Conservation (phyloP, 2,888 invertebrate genomes). For the Aphidoletes aphidimyza region DNA sequence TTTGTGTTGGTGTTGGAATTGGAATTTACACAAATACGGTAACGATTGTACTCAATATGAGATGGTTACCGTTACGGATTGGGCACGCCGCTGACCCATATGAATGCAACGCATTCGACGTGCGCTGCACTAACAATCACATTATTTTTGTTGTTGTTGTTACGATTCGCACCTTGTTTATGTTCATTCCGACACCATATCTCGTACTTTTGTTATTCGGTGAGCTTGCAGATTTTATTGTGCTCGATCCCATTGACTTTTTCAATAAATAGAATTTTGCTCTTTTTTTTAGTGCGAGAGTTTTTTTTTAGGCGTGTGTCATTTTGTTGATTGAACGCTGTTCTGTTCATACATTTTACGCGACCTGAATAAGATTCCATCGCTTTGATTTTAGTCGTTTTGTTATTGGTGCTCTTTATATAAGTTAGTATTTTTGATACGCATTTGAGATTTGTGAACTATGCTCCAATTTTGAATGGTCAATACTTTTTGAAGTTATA, state of each 20-base stretch:
- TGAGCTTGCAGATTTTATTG: background rate
- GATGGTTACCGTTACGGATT: background rate
- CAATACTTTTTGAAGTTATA: too few species aligned
- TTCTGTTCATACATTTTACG: background rate
- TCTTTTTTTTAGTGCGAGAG: background rate
- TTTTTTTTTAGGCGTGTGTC: too few species aligned
- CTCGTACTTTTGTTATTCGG: background rate
- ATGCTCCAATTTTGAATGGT: too few species aligned
- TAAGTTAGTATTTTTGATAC: background rate
- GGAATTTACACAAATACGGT: conserved; percentile 30
- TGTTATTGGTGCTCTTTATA: too few species aligned
- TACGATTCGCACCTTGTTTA: background rate
- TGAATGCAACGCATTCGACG: conserved; percentile 5
- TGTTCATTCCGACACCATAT: background rate
- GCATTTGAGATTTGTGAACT: too few species aligned
- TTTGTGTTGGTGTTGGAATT: too few species aligned
- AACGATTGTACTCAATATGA: conserved; percentile 29
- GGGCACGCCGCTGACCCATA: conserved; percentile 4
- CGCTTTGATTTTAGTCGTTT: too few species aligned
- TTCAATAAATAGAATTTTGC: background rate
- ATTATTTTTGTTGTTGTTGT: too few species aligned
- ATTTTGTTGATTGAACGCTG: background rate
- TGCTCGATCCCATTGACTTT: background rate
- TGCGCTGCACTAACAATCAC: conserved; percentile 28
- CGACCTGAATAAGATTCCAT: too few species aligned